phyloP scores from a whole-genome alignment of 2,797 vertebrate species.

The Sebastes hubbsi region DNA sequence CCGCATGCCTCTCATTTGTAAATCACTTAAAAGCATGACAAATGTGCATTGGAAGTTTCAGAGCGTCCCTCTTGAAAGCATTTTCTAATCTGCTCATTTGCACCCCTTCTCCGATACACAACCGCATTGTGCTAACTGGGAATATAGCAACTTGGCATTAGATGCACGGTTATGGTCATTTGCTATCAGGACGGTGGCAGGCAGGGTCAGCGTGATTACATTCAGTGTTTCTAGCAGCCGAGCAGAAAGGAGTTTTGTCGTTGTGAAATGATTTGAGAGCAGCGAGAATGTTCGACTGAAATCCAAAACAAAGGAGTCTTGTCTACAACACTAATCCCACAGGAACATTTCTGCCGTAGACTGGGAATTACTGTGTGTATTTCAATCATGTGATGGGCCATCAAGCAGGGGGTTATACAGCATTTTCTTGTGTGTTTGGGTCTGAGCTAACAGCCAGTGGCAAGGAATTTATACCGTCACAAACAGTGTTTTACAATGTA shows the following conservation, averaged over 20 bases:
- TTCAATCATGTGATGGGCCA: slow-evolving; percentile 72
- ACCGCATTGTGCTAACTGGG: slow-evolving; percentile 49
- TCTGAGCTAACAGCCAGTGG: slow-evolving; percentile 25
- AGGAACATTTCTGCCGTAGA: slow-evolving; percentile 62
- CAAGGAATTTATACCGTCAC: neutral
- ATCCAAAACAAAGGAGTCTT: slow-evolving; percentile 73
- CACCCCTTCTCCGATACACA: slow-evolving; percentile 45
- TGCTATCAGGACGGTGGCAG: slow-evolving; percentile 17
- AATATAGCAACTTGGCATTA: slow-evolving; percentile 43
- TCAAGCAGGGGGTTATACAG: slow-evolving; percentile 47
- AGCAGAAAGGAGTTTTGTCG: slow-evolving; percentile 54
- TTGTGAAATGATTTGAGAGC: slow-evolving; percentile 66
- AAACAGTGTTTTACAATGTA: slow-evolving; percentile 11
- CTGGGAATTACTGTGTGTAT: slow-evolving; percentile 70
- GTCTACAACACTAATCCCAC: slow-evolving; percentile 73
- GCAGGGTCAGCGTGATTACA: slow-evolving; percentile 41
- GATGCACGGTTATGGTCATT: slow-evolving; percentile 26
- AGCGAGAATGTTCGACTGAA: slow-evolving; percentile 52
- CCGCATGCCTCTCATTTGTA: slow-evolving; percentile 76
- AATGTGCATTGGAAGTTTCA: slow-evolving; percentile 77
- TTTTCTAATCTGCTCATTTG: slow-evolving; percentile 58
- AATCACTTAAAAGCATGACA: slow-evolving; percentile 82
- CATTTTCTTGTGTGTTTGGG: slow-evolving; percentile 35
- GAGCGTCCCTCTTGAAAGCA: slow-evolving; percentile 64
- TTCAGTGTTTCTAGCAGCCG: slow-evolving; percentile 11